A percentile compares a stretch with the other conserved stretches of the same genome.
Conservation (phyloP, 1,140 invertebrate species). For the Drosophila ercepeae region DNA sequence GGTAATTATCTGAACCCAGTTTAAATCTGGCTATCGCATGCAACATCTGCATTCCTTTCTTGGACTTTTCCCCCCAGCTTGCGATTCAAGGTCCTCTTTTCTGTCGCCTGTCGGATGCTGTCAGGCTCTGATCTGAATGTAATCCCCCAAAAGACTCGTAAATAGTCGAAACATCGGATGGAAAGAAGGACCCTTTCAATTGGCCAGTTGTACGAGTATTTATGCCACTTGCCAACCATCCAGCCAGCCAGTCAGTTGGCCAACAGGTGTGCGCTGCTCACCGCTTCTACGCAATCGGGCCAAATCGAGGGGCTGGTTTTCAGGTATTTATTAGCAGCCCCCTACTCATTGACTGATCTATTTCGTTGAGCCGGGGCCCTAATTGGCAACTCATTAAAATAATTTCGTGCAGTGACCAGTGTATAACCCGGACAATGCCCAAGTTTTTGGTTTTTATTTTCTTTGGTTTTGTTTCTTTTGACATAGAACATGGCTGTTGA, state of each 20-base stretch:
- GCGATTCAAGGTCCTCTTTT: slow-evolving; percentile 2
- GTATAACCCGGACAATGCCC: slow-evolving; percentile 51
- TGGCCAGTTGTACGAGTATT: slow-evolving; percentile 52
- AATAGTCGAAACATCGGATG: slow-evolving; percentile 29
- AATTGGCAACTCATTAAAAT: slow-evolving; percentile 79
- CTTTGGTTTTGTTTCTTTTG: slow-evolving; percentile 14
- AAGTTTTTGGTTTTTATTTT: background rate
- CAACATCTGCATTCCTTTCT: slow-evolving; percentile 30
- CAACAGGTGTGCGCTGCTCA: slow-evolving; percentile 63
- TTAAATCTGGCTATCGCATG: slow-evolving; percentile 11
- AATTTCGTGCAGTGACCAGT: slow-evolving; percentile 57
- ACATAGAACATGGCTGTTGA: slow-evolving; percentile 56
- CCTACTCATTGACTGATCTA: slow-evolving; percentile 54
- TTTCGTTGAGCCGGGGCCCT: slow-evolving; percentile 40
- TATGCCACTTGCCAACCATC: slow-evolving; percentile 47
- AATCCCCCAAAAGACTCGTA: slow-evolving; percentile 47
- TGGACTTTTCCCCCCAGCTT: slow-evolving; percentile 16
- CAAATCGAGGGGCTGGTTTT: background rate
- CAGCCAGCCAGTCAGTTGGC: background rate
- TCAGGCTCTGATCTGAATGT: slow-evolving; percentile 24
- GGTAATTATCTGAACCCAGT: slow-evolving; percentile 3
- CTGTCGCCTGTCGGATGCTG: slow-evolving; percentile 40
- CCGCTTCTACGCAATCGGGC: slow-evolving; percentile 49
- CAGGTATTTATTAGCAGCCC: slow-evolving; percentile 62
- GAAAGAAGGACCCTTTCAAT: slow-evolving; percentile 17